Evolutionary conservation across 2,888 invertebrate genomes (phyloP).

Genomic region (Pyrgus malvae): DNA sequence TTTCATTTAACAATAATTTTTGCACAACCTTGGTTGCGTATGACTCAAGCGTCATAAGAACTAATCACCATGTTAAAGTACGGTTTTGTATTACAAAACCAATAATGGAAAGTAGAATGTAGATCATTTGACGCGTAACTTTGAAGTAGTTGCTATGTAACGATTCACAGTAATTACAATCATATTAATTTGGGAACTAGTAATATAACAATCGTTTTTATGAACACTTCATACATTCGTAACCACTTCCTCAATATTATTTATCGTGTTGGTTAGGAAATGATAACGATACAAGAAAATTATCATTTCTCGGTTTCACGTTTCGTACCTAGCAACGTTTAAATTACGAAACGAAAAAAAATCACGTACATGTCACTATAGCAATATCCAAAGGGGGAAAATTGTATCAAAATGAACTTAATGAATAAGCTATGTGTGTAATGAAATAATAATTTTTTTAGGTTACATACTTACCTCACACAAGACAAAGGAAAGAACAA

Average conservation of each 20-base stretch:
- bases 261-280: conserved; percentile 47
- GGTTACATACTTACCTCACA: too few species aligned
- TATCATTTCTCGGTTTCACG: conserved; percentile 34
- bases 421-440: too few species aligned
- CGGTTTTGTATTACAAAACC: conserved; percentile 38
- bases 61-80: conserved; percentile 39
- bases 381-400: neutral
- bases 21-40: conserved; percentile 46
- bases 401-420: neutral
- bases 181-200: too few species aligned
- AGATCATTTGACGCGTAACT: conserved; percentile 8
- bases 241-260: conserved; percentile 39
- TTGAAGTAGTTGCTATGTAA: conserved; percentile 1
- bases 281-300: conserved; percentile 47
- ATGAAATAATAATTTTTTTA: too few species aligned
- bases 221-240: conserved; percentile 11
- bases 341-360: conserved; percentile 20
- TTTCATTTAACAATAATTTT: conserved; percentile 44
- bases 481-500: too few species aligned
- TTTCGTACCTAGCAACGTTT: conserved; percentile 3
- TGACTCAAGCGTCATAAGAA: conserved; percentile 42
- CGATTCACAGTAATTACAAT: neutral
- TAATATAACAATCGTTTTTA: too few species aligned
- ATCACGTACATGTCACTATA: conserved; percentile 15
- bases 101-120: conserved; percentile 37